Conservation (phyloP, 2,797 vertebrate species). For the Leptatherina wallacei region DNA sequence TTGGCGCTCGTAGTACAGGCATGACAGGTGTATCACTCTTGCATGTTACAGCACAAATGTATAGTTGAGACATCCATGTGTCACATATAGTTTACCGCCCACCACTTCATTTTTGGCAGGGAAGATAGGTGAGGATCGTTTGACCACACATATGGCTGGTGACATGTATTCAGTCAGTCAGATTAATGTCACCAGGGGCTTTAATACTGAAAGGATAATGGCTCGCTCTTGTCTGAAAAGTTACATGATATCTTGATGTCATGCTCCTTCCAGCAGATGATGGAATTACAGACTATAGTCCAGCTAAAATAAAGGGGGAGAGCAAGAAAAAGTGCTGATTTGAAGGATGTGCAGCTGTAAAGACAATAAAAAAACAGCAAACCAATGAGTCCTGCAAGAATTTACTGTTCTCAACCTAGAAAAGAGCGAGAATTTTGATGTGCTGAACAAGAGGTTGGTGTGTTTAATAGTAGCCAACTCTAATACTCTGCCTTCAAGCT, state of each 20-base stretch:
- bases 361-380: neutral
- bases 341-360: neutral
- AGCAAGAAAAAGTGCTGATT: neutral
- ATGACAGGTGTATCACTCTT: slow-evolving; percentile 18
- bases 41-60: slow-evolving; percentile 4
- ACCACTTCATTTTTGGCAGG: slow-evolving; percentile 16
- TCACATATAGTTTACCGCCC: slow-evolving; percentile 7
- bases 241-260: neutral
- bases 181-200: neutral
- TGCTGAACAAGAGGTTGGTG: neutral
- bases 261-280: slow-evolving; percentile 2
- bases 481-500: neutral
- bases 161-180: neutral
- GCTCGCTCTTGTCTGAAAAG: neutral
- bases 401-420: neutral
- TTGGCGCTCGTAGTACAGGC: neutral
- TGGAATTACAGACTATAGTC: no score
- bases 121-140: slow-evolving; percentile 4
- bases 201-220: neutral
- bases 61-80: slow-evolving; percentile 15
- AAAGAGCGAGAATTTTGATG: no score
- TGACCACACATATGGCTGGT: slow-evolving; percentile 8
- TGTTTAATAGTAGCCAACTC: neutral
- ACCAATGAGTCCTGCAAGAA: neutral
- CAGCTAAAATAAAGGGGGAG: neutral